Conservation (phyloP, 2,888 invertebrate species). For the Neocrepidodera transversa region DNA sequence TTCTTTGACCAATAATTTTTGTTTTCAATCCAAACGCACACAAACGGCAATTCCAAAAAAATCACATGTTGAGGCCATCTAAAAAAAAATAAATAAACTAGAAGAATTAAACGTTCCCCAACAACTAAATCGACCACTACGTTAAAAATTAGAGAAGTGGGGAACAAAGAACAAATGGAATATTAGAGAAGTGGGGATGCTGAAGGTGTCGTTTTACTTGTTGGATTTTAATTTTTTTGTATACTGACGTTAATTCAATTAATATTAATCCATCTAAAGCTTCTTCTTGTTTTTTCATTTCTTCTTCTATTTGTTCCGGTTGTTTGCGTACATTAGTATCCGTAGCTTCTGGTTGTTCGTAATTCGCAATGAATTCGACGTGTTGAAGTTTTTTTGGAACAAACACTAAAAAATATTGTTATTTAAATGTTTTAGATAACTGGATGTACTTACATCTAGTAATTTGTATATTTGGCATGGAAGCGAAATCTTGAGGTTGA, state of each 20-base stretch:
- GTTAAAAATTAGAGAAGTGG: too few relatives aligned
- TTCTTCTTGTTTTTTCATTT: conserved; percentile 75
- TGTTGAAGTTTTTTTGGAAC: conserved; percentile 66
- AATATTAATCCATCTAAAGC: conserved; percentile 77
- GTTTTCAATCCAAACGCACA: conserved; percentile 55
- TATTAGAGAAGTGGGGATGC: too few relatives aligned
- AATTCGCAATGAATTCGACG: conserved; percentile 71
- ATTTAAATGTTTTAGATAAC: not conserved
- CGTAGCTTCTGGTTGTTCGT: conserved; percentile 71
- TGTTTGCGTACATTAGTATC: conserved; percentile 70
- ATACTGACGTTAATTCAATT: conserved; percentile 74
- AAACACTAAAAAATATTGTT: conserved; percentile 62
- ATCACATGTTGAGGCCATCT: conserved; percentile 56
- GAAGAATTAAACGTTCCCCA: too few relatives aligned
- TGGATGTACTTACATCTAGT: conserved; percentile 64
- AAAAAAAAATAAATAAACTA: not conserved
- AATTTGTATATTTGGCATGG: conserved; percentile 58
- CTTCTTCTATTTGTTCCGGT: conserved; percentile 83
- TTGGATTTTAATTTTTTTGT: too few relatives aligned
- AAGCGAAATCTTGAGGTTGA: conserved; percentile 70
- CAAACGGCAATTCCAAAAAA: conserved; percentile 56
- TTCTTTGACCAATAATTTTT: conserved; percentile 51
- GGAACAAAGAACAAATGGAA: too few relatives aligned
- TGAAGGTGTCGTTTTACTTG: too few relatives aligned
- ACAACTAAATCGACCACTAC: too few relatives aligned